These are phyloP conservation scores for Solenopsis invicta DNA, from an alignment of 1,140 invertebrate species.

Conservation along the genomic window DNA sequence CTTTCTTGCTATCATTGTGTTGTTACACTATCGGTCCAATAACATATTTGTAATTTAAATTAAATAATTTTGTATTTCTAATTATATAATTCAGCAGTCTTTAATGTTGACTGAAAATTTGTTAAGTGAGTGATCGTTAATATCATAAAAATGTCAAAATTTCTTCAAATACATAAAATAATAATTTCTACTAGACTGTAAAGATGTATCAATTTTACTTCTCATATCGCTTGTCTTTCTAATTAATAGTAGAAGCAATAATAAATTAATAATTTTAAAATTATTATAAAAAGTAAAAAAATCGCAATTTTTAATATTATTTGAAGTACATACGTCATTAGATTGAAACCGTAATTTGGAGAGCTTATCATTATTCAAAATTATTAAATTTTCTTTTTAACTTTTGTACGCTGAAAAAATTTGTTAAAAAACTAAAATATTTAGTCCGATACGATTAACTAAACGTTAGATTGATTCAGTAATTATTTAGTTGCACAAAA, in stretches of 20 bases:
- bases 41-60: too few relatives aligned
- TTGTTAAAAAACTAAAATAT: too few relatives aligned
- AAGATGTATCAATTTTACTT: neutral
- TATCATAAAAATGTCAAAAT: slow-evolving; percentile 1
- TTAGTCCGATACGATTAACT: too few relatives aligned
- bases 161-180: neutral
- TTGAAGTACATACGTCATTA: neutral
- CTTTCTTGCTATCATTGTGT: too few relatives aligned
- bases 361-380: neutral
- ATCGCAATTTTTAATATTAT: neutral
- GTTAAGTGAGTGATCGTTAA: neutral
- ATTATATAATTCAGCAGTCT: neutral
- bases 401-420: neutral
- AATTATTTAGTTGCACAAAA: too few relatives aligned
- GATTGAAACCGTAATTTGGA: neutral
- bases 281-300: neutral
- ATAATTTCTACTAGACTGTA: neutral
- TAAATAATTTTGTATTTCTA: slow-evolving; percentile 20
- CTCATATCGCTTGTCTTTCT: neutral
- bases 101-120: neutral
- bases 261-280: neutral
- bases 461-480: too few relatives aligned
- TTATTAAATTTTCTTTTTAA: neutral
- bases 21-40: too few relatives aligned
- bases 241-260: neutral